phyloP scores from a whole-genome alignment of 64 coral and sea anemone genomes.

The Montipora sp. region DNA sequence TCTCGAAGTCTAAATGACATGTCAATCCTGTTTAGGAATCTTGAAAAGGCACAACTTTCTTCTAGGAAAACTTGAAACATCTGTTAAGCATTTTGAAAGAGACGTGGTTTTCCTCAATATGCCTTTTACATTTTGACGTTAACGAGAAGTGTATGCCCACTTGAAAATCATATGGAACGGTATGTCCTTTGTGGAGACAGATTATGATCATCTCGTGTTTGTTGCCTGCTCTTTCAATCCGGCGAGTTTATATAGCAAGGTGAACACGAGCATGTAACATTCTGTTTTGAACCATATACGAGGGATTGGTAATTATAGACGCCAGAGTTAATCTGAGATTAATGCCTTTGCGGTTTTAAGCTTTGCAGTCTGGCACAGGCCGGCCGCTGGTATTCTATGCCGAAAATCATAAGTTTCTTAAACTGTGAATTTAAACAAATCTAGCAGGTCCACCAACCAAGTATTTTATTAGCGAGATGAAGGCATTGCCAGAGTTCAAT shows the following conservation, averaged over 20 bases:
- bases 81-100: slow-evolving; percentile 8
- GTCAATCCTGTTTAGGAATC: too few species aligned
- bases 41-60: not conserved
- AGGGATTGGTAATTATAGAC: not conserved
- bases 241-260: not conserved
- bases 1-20: too few species aligned
- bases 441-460: not conserved
- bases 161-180: slow-evolving; percentile 31
- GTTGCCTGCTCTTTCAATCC: not conserved
- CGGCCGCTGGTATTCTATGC: not conserved
- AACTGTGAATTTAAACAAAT: slow-evolving; percentile 11
- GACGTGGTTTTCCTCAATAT: not conserved
- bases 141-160: slow-evolving; percentile 30
- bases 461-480: too few species aligned
- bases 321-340: not conserved
- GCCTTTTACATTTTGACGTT: slow-evolving; percentile 39
- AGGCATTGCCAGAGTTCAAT: too few species aligned
- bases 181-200: not conserved
- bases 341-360: slow-evolving; percentile 12
- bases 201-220: not conserved
- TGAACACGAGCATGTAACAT: not conserved
- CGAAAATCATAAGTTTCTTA: slow-evolving; percentile 40
- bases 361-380: not conserved
- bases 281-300: not conserved
- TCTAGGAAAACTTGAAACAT: not conserved